Evolutionary conservation across 2,888 invertebrate genomes (phyloP).

Genomic region (Ennomos erosarius): DNA sequence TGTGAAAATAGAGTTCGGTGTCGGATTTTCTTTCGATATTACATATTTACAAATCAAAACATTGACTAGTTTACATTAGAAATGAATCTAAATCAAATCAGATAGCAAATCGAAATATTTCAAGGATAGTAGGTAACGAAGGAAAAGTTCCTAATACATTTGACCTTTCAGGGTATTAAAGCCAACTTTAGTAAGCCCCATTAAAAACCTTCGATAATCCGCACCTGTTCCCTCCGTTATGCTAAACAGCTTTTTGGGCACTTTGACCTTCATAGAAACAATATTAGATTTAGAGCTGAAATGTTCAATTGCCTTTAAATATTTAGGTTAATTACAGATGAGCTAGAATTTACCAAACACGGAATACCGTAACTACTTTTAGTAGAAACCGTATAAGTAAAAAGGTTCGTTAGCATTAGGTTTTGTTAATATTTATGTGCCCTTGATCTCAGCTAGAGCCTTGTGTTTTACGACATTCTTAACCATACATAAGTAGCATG

Average conservation of each 20-base stretch:
- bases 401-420: not conserved
- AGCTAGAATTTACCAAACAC: no score
- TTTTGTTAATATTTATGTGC: no score
- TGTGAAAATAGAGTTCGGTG: conserved; percentile 11
- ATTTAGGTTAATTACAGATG: not conserved
- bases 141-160: not conserved
- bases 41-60: no score
- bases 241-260: conserved; percentile 16
- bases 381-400: no score
- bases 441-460: no score
- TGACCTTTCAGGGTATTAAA: conserved; percentile 12
- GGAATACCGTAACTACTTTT: no score
- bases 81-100: no score
- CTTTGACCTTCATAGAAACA: conserved; percentile 6
- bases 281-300: conserved; percentile 2
- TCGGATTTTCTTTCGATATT: conserved; percentile 9
- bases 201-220: conserved; percentile 12
- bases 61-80: no score
- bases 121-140: not conserved
- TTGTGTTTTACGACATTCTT: no score
- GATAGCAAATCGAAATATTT: no score
- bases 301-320: not conserved
- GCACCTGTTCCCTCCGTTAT: conserved; percentile 14
- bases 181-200: conserved; percentile 14
- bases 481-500: no score